Conservation (phyloP, 2,888 invertebrate species). For the Meta bourneti region DNA sequence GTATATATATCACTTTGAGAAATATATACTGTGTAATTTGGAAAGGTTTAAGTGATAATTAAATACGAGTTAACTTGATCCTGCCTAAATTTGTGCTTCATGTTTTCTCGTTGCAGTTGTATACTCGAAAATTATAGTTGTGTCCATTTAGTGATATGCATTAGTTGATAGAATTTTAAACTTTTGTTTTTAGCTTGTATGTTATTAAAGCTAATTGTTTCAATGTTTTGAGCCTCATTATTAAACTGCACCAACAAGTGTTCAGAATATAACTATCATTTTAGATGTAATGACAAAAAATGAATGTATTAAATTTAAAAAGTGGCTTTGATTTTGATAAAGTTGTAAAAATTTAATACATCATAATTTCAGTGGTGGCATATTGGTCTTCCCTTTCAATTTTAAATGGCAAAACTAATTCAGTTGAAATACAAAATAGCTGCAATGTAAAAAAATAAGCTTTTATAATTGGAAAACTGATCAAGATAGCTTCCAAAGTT, state of each 20-base stretch:
- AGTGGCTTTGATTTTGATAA: no score
- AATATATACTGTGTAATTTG: constrained; percentile 34
- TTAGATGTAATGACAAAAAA: neutral
- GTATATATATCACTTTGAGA: constrained; percentile 30
- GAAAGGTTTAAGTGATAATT: constrained; percentile 24
- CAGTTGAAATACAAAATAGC: no score
- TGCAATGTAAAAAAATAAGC: no score
- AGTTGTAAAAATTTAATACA: no score
- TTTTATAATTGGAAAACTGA: no score
- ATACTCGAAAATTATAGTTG: constrained; percentile 27
- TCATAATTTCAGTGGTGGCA: no score
- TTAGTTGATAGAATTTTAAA: constrained; percentile 39
- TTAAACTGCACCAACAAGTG: neutral
- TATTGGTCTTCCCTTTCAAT: no score
- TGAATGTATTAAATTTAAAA: neutral
- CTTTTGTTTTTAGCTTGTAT: constrained; percentile 41
- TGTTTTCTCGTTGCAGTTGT: constrained; percentile 38
- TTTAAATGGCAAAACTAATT: no score
- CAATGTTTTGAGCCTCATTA: constrained; percentile 4
- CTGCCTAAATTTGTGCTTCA: constrained; percentile 43
- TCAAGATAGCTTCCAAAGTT: no score
- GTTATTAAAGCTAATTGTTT: constrained; percentile 56
- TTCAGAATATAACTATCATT: neutral
- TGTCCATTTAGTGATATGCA: constrained; percentile 31
- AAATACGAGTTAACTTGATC: constrained; percentile 19